Base-by-base conservation (phyloP, 2,113 vertebrate species). In the Dipodomys spectabilis region DNA sequence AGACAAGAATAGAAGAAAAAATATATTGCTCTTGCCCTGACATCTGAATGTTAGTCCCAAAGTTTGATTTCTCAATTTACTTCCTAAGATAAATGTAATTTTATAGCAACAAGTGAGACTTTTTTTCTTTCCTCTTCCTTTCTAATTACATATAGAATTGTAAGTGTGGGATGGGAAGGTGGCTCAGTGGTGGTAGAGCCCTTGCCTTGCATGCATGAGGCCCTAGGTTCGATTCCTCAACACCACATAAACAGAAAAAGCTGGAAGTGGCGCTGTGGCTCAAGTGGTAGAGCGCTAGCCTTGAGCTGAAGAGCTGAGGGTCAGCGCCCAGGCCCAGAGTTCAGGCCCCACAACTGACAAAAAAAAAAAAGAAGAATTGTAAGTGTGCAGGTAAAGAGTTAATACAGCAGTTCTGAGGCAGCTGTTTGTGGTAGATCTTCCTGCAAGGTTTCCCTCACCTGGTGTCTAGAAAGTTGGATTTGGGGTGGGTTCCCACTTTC, bases 61-160 rank as follows among this genome's bases (percentile, higher is more conserved):
- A 62, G 35, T 27, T 83, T 79, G 49, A 60, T 79, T 91, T 93
- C 44, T 93, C 30, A 72, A 0, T 87, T 93, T 15, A 87, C 19
- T 62, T 89, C 53, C 68, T 80, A 67, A 73, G 39, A 12, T 28
- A 62, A 28, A 78, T 83, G 79, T 73, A 68, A 77, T 83, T 93
- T 93, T 35, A 87, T 28, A 84, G 67, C 35, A 87, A 7, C 44
- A 88, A 79, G n/a, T 74, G 90, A 74, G 15, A 92, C 11, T 65
- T 65, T 19, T 57, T n/a, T 20, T 30, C 49, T 44, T 28, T 74
- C 9, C 28, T 30, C 28, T 27, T 77, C 20, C 16, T 62, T 22
- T 15, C 60, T 19, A 20, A 62, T 62, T 16, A 22, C 20, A 5
- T 16, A 19, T 62, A 62, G 60, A 62, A 62, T 62, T 22, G 16